Evolutionary conservation across 2,797 vertebrate species (phyloP).

Genomic region (Lithobates sylvaticus): DNA sequence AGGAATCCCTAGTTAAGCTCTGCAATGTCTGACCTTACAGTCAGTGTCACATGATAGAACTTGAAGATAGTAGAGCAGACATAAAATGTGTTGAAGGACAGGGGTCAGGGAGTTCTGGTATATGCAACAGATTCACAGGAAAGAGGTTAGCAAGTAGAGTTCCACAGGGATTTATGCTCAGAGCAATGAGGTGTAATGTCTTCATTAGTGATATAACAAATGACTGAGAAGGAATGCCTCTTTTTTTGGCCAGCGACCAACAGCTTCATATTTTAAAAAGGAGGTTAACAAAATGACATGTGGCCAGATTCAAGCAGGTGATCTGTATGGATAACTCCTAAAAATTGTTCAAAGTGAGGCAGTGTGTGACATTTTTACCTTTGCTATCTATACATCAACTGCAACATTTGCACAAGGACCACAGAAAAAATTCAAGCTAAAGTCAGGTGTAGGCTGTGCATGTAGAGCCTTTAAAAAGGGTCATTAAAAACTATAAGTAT

Average conservation of each 20-base stretch:
- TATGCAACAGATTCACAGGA: constrained; percentile 27
- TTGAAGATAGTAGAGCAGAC: constrained; percentile 28
- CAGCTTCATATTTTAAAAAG: constrained; percentile 1
- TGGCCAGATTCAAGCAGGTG: not conserved
- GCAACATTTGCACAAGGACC: too few species aligned
- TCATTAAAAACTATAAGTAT: too few species aligned
- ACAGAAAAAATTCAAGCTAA: too few species aligned
- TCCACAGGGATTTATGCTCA: constrained; percentile 28
- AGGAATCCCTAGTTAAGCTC: not conserved
- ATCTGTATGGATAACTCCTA: too few species aligned
- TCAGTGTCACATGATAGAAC: constrained; percentile 19
- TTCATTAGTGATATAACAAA: constrained; percentile 18
- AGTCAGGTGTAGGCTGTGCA: too few species aligned
- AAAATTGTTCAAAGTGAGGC: too few species aligned
- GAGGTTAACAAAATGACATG: not conserved
- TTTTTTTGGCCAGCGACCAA: not conserved
- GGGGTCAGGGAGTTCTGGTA: constrained; percentile 28
- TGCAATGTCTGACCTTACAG: not conserved
- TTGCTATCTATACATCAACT: too few species aligned
- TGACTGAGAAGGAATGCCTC: constrained; percentile 1
- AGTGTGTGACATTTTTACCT: too few species aligned
- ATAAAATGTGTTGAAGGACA: constrained; percentile 43
- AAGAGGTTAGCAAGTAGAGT: constrained; percentile 30
- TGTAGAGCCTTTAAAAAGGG: too few species aligned
- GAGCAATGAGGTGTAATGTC: constrained; percentile 29